Evolutionary conservation across 2,888 invertebrate genomes (phyloP), one percentile per base, ranked within the genome.

Genomic region (Papilio gigon): DNA sequence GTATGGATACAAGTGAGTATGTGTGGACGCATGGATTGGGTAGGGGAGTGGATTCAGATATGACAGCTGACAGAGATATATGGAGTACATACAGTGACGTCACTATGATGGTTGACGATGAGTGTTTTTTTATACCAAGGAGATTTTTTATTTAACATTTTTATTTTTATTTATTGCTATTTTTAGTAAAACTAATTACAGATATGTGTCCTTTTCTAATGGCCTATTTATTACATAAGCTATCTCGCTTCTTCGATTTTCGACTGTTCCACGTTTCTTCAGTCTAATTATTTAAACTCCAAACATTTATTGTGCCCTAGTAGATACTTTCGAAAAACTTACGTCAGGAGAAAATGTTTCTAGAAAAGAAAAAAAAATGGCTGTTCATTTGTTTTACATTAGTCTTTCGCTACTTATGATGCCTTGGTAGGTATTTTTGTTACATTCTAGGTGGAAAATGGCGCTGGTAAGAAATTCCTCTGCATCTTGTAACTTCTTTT

Each of bases 1-100:
- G 86, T 98, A 98, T 85, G 98, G 98, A 70, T 98, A 98, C 93
- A 97, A 96, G 96, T 97, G 87, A 94, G 95, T 93, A 35, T 3
- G n/a, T n/a, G n/a, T n/a, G n/a, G n/a, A n/a, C n/a, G n/a, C n/a
- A n/a, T n/a, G n/a, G n/a, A n/a, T n/a, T n/a, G n/a, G n/a, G n/a
- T n/a, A n/a, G n/a, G n/a, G n/a, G n/a, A n/a, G n/a, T n/a, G n/a
- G n/a, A n/a, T n/a, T n/a, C n/a, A n/a, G n/a, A n/a, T n/a, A n/a
- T n/a, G n/a, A n/a, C n/a, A n/a, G n/a, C n/a, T n/a, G n/a, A n/a
- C n/a, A n/a, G n/a, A n/a, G n/a, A n/a, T n/a, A n/a, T n/a, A n/a
- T n/a, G n/a, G n/a, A n/a, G n/a, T n/a, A n/a, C n/a, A n/a, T n/a
- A n/a, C n/a, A n/a, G n/a, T n/a, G n/a, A n/a, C n/a, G n/a, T n/a